A percentile compares a stretch with the other conserved stretches of the same genome.
These are phyloP conservation scores for Montipora capitata DNA, from an alignment of 92 coral and sea anemone species.

Conservation along the genomic window DNA sequence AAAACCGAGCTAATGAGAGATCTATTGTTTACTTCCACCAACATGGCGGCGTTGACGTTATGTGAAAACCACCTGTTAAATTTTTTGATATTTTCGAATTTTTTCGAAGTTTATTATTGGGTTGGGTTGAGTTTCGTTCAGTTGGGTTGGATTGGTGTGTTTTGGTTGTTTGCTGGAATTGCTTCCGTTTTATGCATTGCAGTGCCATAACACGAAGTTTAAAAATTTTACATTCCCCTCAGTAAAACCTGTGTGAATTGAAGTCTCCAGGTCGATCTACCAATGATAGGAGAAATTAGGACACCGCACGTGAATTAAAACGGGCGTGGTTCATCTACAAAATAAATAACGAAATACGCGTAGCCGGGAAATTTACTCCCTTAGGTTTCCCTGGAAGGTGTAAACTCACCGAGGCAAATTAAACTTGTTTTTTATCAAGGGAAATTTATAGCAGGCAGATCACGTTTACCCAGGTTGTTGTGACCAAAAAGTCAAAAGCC, in stretches of 20 bases:
- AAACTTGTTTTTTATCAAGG: background rate
- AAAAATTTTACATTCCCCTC: background rate
- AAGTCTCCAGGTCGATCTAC: background rate
- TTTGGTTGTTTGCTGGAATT: background rate
- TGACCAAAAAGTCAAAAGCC: slow-evolving; percentile 1
- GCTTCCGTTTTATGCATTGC: background rate
- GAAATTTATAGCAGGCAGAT: background rate
- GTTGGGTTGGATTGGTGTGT: background rate
- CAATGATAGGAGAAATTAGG: background rate
- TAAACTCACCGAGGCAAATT: background rate
- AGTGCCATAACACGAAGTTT: background rate
- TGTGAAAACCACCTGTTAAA: background rate
- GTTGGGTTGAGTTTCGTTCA: slow-evolving; percentile 5
- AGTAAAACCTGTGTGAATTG: background rate
- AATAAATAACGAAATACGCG: background rate
- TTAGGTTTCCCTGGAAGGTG: background rate
- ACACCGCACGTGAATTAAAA: background rate
- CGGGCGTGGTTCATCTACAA: background rate
- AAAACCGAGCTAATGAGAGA: background rate
- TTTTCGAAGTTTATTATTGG: background rate
- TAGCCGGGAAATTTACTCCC: background rate
- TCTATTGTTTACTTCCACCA: background rate
- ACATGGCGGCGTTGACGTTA: background rate
- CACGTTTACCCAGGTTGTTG: slow-evolving; percentile 1
- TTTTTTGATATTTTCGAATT: background rate